Percentiles rank a stretch among this genome's conserved stretches.
Conservation (phyloP, 1,140 invertebrate species). For the Cheumatopsyche charites region DNA sequence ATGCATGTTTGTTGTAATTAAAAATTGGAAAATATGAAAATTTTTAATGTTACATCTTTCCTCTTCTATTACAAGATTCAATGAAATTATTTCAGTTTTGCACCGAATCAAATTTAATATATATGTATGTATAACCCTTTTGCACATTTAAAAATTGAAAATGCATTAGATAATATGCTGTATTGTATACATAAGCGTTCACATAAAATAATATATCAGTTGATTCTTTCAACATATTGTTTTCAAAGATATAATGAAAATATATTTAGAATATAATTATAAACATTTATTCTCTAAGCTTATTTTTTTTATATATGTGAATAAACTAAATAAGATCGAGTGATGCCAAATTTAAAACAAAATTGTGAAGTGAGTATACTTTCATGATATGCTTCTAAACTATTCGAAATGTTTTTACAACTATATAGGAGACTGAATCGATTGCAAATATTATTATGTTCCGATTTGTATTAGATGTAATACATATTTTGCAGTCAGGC, state of each 20-base stretch:
- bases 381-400: background rate
- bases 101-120: background rate
- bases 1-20: conserved; percentile 32
- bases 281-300: background rate
- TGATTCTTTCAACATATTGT: no score
- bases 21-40: conserved; percentile 8
- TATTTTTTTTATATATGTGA: conserved; percentile 10
- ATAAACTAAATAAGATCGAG: no score
- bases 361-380: background rate
- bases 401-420: background rate
- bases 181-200: no score
- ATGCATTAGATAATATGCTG: background rate
- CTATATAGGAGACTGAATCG: conserved; percentile 33
- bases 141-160: conserved; percentile 8
- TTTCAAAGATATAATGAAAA: conserved; percentile 1
- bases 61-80: background rate
- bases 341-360: background rate
- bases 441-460: conserved; percentile 30
- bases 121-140: no score
- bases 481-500: conserved; percentile 38
- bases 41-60: no score
- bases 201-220: no score
- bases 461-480: background rate
- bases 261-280: background rate
- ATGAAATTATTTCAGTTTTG: background rate